Evolutionary conservation across 2,113 vertebrate genomes (phyloP).

Genomic region (Otolemur garnettii): DNA sequence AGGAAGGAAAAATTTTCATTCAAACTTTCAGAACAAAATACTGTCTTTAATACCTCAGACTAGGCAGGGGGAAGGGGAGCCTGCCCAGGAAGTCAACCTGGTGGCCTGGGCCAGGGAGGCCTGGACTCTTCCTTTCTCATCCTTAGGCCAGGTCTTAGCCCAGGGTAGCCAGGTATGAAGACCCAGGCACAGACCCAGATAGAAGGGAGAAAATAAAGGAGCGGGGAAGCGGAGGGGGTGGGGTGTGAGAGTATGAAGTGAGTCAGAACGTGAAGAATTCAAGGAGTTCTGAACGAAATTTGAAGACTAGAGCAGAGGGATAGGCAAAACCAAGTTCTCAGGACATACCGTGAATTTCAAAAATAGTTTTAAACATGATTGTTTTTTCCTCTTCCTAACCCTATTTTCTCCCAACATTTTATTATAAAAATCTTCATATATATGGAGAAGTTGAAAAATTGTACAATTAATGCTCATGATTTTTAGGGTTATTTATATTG

Average conservation of each 20-base stretch:
- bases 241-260: background rate
- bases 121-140: background rate
- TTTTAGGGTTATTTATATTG: constrained; percentile 25
- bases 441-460: background rate
- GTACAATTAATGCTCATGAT: background rate
- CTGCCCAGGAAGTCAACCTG: background rate
- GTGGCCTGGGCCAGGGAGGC: background rate
- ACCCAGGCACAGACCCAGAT: background rate
- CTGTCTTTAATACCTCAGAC: background rate
- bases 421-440: background rate
- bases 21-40: background rate
- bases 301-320: background rate
- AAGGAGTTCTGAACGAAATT: background rate
- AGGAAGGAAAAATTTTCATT: background rate
- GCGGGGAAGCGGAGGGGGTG: background rate
- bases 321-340: background rate
- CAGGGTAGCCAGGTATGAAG: background rate
- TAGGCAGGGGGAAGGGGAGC: background rate
- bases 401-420: background rate
- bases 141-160: background rate
- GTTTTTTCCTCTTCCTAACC: background rate
- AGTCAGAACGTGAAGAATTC: background rate
- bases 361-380: background rate
- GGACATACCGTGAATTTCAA: background rate
- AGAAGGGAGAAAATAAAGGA: background rate